Conservation (phyloP, 30 jellyfish, hydroid and myxozoan genomes). For the Turritopsis dohrnii region DNA sequence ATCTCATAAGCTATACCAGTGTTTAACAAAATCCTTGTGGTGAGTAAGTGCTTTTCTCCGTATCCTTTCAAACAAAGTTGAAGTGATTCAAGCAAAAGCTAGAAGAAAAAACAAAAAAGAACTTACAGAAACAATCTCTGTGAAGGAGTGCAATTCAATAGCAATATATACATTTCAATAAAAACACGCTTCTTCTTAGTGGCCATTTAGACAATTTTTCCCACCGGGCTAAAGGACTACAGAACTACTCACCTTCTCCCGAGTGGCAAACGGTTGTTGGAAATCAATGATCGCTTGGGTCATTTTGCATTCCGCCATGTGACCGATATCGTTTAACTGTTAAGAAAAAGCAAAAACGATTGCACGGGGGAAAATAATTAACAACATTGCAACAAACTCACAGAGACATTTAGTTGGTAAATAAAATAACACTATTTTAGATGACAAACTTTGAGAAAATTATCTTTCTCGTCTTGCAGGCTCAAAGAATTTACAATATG, state of each 20-base stretch:
- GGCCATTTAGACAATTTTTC: background rate
- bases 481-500: too few relatives aligned
- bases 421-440: too few relatives aligned
- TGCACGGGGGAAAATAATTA: background rate
- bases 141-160: too few relatives aligned
- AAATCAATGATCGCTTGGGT: constrained; percentile 80
- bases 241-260: constrained; percentile 31
- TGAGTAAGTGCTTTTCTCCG: constrained; percentile 49
- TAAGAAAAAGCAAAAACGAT: background rate
- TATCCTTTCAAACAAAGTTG: constrained; percentile 35
- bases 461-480: too few relatives aligned
- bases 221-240: background rate
- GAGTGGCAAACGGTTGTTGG: constrained; percentile 21
- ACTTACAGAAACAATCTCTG: too few relatives aligned
- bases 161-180: too few relatives aligned
- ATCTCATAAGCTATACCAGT: constrained; percentile 46
- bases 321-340: constrained; percentile 81
- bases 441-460: too few relatives aligned
- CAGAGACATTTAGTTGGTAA: too few relatives aligned
- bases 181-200: background rate
- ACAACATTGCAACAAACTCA: too few relatives aligned
- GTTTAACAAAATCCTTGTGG: constrained; percentile 36
- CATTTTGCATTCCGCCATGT: constrained; percentile 86
- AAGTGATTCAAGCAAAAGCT: constrained; percentile 29
- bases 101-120: background rate